A percentile compares a stretch with the other conserved stretches of the same genome.
Conservation (phyloP, 2,888 invertebrate genomes). For the Cantharis flavilabris region DNA sequence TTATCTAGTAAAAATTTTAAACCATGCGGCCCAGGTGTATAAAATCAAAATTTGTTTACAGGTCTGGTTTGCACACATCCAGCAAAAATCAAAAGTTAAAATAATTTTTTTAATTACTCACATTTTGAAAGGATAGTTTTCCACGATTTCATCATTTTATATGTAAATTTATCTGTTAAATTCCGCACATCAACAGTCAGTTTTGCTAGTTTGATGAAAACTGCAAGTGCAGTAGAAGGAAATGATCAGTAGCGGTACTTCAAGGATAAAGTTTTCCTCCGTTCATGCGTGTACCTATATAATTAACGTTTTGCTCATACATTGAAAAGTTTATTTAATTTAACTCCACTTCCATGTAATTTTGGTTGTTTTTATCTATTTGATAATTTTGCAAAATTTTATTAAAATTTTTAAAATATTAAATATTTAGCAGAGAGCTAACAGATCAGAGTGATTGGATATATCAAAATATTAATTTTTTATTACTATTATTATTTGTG, state of each 20-base stretch:
- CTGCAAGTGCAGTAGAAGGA: not conserved
- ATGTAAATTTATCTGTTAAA: not conserved
- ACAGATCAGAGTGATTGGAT: too few relatives aligned
- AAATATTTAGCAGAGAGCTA: too few relatives aligned
- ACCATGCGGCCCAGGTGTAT: too few relatives aligned
- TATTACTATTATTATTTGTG: too few relatives aligned
- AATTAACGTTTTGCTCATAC: not conserved
- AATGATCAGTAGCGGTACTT: not conserved
- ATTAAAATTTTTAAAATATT: too few relatives aligned
- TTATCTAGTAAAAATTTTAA: too few relatives aligned
- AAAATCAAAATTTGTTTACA: too few relatives aligned
- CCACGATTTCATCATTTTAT: not conserved
- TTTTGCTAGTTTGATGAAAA: not conserved
- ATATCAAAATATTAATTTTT: too few relatives aligned
- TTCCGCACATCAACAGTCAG: not conserved
- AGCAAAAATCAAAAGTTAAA: too few relatives aligned
- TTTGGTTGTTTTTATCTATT: not conserved
- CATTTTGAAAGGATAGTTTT: not conserved
- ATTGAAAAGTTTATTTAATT: not conserved
- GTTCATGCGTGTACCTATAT: not conserved
- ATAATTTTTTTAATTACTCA: not conserved
- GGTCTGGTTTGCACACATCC: not conserved
- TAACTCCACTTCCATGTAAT: not conserved
- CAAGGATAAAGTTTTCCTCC: not conserved
- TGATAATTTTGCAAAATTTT: too few relatives aligned